phyloP scores from a whole-genome alignment of 2,797 vertebrate genomes.

The Telmatherina bonti region DNA sequence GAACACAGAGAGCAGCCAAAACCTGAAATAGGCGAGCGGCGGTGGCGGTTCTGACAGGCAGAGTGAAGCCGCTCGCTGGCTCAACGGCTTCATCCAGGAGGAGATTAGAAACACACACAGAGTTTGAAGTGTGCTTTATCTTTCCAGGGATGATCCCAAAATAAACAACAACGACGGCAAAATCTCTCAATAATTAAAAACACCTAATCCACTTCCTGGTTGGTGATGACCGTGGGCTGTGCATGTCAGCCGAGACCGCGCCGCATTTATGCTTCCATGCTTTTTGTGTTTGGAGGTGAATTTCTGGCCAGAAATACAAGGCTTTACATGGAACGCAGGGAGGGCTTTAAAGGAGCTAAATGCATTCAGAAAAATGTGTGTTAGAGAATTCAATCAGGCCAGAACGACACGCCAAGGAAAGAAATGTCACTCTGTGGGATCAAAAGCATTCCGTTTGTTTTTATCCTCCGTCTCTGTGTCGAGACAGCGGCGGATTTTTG shows the following conservation, averaged over 20 bases:
- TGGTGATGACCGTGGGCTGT: constrained; percentile 74
- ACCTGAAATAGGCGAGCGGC: constrained; percentile 68
- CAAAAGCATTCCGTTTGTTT: constrained; percentile 46
- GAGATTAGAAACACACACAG: constrained; percentile 73
- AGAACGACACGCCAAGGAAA: constrained; percentile 15
- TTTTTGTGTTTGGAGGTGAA: constrained; percentile 63
- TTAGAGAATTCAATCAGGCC: constrained; percentile 44
- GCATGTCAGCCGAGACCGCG: constrained; percentile 65
- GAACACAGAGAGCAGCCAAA: constrained; percentile 59
- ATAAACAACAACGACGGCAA: constrained; percentile 70
- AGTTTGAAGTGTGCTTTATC: constrained; percentile 74
- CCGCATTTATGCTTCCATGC: constrained; percentile 55
- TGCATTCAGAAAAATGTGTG: constrained; percentile 49
- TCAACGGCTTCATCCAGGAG: constrained; percentile 71
- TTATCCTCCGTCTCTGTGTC: constrained; percentile 25
- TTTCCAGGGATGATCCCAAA: constrained; percentile 79
- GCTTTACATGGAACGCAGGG: constrained; percentile 21
- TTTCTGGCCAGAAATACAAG: constrained; percentile 51
- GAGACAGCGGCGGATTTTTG: constrained; percentile 33
- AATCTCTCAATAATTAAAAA: constrained; percentile 79
- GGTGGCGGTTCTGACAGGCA: constrained; percentile 64
- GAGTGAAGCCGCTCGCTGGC: constrained; percentile 60
- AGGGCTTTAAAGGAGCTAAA: constrained; percentile 26
- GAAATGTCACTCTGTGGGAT: constrained; percentile 38
- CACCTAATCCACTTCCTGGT: constrained; percentile 78